These are phyloP conservation scores for Eubasilissa splendida DNA, from an alignment of 2,888 invertebrate species.

Conservation along the genomic window DNA sequence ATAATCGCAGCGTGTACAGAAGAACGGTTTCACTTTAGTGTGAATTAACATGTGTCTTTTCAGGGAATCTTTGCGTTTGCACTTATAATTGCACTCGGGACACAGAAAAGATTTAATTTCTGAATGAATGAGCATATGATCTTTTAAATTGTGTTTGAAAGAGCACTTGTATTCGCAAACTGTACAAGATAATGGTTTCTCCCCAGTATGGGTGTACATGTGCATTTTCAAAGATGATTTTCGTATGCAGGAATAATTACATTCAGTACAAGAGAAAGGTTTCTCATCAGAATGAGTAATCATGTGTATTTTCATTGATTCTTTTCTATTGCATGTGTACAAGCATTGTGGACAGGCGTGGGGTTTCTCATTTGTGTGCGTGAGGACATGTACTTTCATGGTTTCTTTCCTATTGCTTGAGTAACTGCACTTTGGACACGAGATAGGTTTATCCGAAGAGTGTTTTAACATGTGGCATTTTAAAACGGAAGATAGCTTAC, in stretches of 20 bases:
- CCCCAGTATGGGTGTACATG: slow-evolving; percentile 1
- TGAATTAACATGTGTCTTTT: slow-evolving; percentile 7
- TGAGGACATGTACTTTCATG: neutral
- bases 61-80: neutral
- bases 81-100: neutral
- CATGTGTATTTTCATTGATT: slow-evolving; percentile 6
- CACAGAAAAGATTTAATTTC: slow-evolving; percentile 4
- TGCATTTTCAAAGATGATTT: neutral
- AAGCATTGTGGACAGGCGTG: neutral
- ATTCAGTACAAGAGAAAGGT: slow-evolving; percentile 15
- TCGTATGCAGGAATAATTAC: slow-evolving; percentile 15
- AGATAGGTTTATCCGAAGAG: neutral
- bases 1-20: neutral
- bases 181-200: neutral
- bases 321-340: neutral
- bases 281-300: slow-evolving; percentile 4
- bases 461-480: neutral
- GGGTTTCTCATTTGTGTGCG: neutral
- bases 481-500: neutral
- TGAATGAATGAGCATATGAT: slow-evolving; percentile 4
- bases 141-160: neutral
- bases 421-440: slow-evolving; percentile 4
- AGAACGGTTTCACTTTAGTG: slow-evolving; percentile 3
- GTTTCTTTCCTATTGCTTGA: neutral
- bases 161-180: slow-evolving; percentile 7